Conservation (phyloP, 2,888 invertebrate species). For the Callinectes sapidus region DNA sequence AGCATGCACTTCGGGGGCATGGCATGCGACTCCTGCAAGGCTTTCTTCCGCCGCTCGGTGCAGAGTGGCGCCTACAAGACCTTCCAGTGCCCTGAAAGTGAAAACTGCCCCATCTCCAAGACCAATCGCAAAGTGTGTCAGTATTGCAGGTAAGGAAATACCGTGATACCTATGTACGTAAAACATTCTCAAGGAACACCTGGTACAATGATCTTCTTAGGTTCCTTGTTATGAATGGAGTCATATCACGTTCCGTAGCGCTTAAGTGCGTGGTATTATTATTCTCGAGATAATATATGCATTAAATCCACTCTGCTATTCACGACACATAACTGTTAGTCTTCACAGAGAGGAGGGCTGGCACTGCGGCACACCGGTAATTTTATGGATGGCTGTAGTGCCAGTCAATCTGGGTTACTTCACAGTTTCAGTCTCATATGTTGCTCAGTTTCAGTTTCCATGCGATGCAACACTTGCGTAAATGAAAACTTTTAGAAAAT, state of each 20-base stretch:
- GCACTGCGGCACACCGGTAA: no score
- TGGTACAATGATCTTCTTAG: no score
- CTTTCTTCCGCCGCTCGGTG: slow-evolving; percentile 76
- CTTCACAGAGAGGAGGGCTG: no score
- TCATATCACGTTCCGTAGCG: no score
- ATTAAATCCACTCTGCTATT: no score
- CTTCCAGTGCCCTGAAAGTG: slow-evolving; percentile 75
- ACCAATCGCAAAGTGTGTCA: slow-evolving; percentile 75
- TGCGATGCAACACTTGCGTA: background rate
- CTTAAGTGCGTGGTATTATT: no score
- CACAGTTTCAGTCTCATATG: background rate
- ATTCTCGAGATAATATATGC: no score
- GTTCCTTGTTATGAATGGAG: no score
- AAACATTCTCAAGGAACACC: background rate
- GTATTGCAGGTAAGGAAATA: slow-evolving; percentile 74
- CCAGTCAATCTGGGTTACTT: no score
- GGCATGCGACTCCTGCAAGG: slow-evolving; percentile 76
- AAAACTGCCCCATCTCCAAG: slow-evolving; percentile 75
- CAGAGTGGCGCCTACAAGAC: slow-evolving; percentile 75
- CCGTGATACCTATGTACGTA: background rate
- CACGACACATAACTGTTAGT: no score
- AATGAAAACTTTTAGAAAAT: background rate
- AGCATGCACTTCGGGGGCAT: slow-evolving; percentile 76
- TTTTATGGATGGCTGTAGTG: no score
- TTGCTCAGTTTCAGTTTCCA: background rate